These are phyloP conservation scores for Troglohyphantes excavatus DNA, from an alignment of 2,888 invertebrate species.

Conservation along the genomic window DNA sequence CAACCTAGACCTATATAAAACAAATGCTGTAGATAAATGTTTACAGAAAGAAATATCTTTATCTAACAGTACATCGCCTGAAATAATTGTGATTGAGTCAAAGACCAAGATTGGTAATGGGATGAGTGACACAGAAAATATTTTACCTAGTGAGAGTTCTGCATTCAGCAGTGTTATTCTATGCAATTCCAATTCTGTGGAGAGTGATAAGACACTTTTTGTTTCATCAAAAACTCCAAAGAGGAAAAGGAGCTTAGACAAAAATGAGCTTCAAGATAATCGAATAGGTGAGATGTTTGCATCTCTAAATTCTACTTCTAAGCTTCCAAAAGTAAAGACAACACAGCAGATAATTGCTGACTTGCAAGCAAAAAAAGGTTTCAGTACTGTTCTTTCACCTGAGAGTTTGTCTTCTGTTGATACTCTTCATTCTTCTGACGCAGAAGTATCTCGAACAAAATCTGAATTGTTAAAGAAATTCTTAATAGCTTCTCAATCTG, in stretches of 20 bases:
- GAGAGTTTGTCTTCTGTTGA: slow-evolving; percentile 54
- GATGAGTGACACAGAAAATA: slow-evolving; percentile 62
- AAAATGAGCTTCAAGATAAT: slow-evolving; percentile 68
- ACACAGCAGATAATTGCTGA: slow-evolving; percentile 92
- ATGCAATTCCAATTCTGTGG: slow-evolving; percentile 69
- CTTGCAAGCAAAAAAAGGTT: slow-evolving; percentile 85
- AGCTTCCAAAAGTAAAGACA: slow-evolving; percentile 86
- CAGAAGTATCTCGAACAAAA: slow-evolving; percentile 82
- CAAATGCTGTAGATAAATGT: slow-evolving; percentile 85
- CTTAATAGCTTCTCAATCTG: slow-evolving; percentile 80
- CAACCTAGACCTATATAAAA: slow-evolving; percentile 79
- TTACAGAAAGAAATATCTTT: slow-evolving; percentile 83
- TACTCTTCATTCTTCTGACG: slow-evolving; percentile 79
- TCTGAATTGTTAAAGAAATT: slow-evolving; percentile 83
- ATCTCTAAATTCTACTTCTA: slow-evolving; percentile 77
- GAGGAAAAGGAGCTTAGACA: slow-evolving; percentile 73
- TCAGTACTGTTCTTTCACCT: slow-evolving; percentile 62
- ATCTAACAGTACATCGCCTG: slow-evolving; percentile 41
- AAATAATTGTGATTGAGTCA: slow-evolving; percentile 44
- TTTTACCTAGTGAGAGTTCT: slow-evolving; percentile 71
- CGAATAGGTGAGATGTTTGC: slow-evolving; percentile 62
- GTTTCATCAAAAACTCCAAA: slow-evolving; percentile 64
- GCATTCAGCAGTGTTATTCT: slow-evolving; percentile 66
- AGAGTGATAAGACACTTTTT: slow-evolving; percentile 48
- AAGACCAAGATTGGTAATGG: slow-evolving; percentile 77